Evolutionary conservation across 2,888 invertebrate genomes (phyloP).

Genomic region (Caenorhabditis uteleia): DNA sequence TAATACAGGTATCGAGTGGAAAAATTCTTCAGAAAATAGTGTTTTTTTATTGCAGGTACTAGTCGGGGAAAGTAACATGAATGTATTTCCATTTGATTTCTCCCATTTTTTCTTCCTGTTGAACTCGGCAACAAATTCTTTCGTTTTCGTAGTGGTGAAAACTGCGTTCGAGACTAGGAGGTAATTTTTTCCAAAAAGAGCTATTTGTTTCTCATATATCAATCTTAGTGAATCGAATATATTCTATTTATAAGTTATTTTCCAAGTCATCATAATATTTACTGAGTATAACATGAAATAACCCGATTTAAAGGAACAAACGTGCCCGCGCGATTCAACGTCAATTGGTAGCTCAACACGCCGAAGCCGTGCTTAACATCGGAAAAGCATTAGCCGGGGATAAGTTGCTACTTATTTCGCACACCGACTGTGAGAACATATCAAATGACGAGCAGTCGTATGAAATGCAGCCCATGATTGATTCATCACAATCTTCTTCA

Average conservation of each 20-base stretch:
- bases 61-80: constrained; percentile 5
- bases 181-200: constrained; percentile 1
- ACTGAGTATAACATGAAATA: background rate
- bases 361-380: constrained; percentile 58
- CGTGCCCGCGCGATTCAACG: constrained; percentile 44
- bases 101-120: constrained; percentile 51
- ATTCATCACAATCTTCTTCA: constrained; percentile 3
- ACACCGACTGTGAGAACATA: constrained; percentile 21
- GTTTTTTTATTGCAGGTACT: constrained; percentile 20
- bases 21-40: background rate
- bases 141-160: constrained; percentile 59
- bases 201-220: background rate
- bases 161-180: constrained; percentile 58
- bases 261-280: no score
- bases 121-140: constrained; percentile 59
- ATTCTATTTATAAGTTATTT: no score
- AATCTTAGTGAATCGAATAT: no score
- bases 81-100: constrained; percentile 18
- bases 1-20: constrained; percentile 24
- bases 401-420: constrained; percentile 37
- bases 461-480: constrained; percentile 33
- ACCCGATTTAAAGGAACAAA: constrained; percentile 1
- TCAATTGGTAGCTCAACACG: constrained; percentile 52
- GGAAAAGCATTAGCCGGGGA: constrained; percentile 59
- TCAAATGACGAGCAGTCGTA: constrained; percentile 25